These are phyloP conservation scores for Chiropotes sagulatus DNA, from an alignment of 2,797 vertebrate species.

Conservation along the genomic window DNA sequence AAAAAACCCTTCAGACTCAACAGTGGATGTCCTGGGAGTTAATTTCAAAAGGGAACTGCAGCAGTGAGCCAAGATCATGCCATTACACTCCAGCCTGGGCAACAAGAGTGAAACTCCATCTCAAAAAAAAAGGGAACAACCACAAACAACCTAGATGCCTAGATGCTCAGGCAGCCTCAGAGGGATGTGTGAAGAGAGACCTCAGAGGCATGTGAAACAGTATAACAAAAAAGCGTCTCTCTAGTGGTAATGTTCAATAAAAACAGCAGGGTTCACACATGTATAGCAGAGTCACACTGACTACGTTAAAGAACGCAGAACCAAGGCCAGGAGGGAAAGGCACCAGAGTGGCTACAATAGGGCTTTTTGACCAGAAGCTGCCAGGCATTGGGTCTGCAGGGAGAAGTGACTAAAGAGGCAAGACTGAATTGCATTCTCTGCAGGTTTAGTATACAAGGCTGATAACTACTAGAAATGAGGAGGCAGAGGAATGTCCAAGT, in stretches of 20 bases:
- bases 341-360: background rate
- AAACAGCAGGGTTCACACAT: background rate
- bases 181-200: background rate
- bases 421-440: background rate
- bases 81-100: no score
- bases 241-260: background rate
- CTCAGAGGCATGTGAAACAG: background rate
- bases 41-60: background rate
- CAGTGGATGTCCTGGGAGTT: background rate
- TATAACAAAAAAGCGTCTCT: background rate
- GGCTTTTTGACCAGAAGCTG: background rate
- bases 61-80: no score
- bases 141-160: slow-evolving; percentile 17
- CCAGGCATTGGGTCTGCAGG: background rate
- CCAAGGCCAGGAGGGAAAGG: background rate
- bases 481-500: background rate
- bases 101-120: no score
- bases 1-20: background rate
- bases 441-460: background rate
- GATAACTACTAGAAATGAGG: background rate
- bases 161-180: slow-evolving; percentile 15
- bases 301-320: background rate
- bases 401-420: background rate
- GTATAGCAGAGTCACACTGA: background rate
- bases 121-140: background rate